Conservation (phyloP, 1,140 invertebrate species). For the Drosophila gunungcola region DNA sequence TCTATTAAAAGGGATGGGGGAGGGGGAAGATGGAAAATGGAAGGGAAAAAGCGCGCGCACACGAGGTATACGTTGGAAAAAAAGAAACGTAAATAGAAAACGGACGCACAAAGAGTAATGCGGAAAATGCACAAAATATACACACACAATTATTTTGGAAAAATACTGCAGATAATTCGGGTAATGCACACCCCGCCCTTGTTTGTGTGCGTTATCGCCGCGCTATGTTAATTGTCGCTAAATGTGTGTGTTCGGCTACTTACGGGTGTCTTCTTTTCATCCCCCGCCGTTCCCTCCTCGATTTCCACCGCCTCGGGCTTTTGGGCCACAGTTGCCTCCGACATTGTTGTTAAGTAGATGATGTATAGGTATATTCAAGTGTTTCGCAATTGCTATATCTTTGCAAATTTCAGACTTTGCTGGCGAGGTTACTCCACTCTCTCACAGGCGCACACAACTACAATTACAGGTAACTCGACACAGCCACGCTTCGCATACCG, state of each 20-base stretch:
- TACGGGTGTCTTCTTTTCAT: conserved; percentile 74
- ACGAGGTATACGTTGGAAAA: conserved; percentile 59
- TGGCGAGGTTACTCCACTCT: conserved; percentile 56
- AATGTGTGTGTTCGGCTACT: conserved; percentile 48
- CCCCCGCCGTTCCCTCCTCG: conserved; percentile 46
- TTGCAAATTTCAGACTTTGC: conserved; percentile 45
- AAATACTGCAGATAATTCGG: conserved; percentile 75
- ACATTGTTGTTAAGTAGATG: conserved; percentile 46
- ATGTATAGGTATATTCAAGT: conserved; percentile 1
- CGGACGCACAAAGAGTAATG: conserved; percentile 34
- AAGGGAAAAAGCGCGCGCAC: conserved; percentile 75
- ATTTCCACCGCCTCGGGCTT: conserved; percentile 59
- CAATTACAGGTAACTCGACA: conserved; percentile 71
- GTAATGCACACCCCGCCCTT: conserved; percentile 11
- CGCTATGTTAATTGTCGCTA: conserved; percentile 65
- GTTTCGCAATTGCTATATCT: conserved; percentile 58
- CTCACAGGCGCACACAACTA: conserved; percentile 35
- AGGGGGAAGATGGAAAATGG: conserved; percentile 41
- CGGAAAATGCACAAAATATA: conserved; percentile 37
- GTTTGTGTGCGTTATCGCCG: conserved; percentile 63
- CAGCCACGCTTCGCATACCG: conserved; percentile 74
- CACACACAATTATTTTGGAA: conserved; percentile 60
- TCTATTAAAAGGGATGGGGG: not conserved
- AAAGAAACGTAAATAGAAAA: conserved; percentile 63
- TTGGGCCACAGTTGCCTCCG: conserved; percentile 61